A percentile compares a stretch with the other conserved stretches of the same genome.
Conservation (phyloP, 2,113 vertebrate species). For the Bos indicus region DNA sequence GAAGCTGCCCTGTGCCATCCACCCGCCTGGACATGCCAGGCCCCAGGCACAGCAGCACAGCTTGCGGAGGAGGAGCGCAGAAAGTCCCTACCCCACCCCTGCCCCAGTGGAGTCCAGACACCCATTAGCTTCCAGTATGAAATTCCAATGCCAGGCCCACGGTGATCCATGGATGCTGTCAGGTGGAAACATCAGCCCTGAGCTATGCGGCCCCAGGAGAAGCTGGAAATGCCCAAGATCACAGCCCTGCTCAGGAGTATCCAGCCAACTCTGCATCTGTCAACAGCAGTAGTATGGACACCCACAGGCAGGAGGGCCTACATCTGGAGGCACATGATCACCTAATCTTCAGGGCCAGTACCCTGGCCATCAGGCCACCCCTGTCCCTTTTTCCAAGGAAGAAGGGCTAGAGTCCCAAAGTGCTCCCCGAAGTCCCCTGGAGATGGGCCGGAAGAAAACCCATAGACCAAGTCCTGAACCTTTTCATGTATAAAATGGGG, state of each 20-base stretch:
- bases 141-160: neutral
- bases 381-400: neutral
- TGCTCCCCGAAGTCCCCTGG: neutral
- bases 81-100: neutral
- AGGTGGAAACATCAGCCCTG: neutral
- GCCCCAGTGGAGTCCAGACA: neutral
- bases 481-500: neutral
- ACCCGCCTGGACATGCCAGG: conserved; percentile 50
- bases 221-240: neutral
- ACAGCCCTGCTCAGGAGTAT: neutral
- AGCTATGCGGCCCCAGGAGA: neutral
- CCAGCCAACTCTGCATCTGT: neutral
- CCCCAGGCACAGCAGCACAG: conserved; percentile 35
- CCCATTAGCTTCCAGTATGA: neutral
- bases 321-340: neutral
- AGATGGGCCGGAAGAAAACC: neutral
- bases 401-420: neutral
- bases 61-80: neutral
- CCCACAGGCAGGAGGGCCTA: neutral
- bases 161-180: neutral
- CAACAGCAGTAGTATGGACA: neutral
- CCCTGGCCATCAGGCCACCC: neutral
- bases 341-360: neutral
- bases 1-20: conserved; percentile 41
- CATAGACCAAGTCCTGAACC: neutral